These are phyloP conservation scores for Piaya cayana DNA, from an alignment of 2,113 vertebrate genomes.

Conservation along the genomic window DNA sequence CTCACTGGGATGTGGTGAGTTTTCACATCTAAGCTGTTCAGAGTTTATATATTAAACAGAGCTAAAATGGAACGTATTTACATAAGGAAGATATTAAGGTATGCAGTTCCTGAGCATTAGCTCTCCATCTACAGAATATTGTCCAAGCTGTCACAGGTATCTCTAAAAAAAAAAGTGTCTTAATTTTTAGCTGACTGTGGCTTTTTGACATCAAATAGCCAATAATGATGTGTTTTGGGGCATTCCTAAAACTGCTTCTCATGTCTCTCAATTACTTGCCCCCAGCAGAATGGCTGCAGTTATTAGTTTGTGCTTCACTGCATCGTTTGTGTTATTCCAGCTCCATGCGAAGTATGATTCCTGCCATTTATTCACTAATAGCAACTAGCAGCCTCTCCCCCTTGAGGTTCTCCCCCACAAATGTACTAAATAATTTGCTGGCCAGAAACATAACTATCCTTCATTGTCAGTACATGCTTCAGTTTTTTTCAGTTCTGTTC, in stretches of 20 bases:
- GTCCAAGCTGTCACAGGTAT: neutral
- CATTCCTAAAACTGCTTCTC: neutral
- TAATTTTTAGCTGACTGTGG: neutral
- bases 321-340: slow-evolving; percentile 22
- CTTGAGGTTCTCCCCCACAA: neutral
- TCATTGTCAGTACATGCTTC: neutral
- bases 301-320: slow-evolving; percentile 29
- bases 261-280: slow-evolving; percentile 12
- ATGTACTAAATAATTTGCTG: neutral
- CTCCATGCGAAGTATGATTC: slow-evolving; percentile 40
- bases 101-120: neutral
- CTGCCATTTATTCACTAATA: slow-evolving; percentile 39
- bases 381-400: neutral
- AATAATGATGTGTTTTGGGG: slow-evolving; percentile 26
- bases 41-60: neutral
- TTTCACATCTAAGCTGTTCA: neutral
- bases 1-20: neutral
- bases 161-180: neutral
- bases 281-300: slow-evolving; percentile 31
- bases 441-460: neutral
- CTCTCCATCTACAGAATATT: neutral
- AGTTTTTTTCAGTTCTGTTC: neutral
- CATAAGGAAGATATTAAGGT: too few relatives aligned
- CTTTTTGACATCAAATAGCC: slow-evolving; percentile 45
- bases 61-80: neutral